phyloP scores from a whole-genome alignment of 92 coral and sea anemone species.

The Diadumene lineata region DNA sequence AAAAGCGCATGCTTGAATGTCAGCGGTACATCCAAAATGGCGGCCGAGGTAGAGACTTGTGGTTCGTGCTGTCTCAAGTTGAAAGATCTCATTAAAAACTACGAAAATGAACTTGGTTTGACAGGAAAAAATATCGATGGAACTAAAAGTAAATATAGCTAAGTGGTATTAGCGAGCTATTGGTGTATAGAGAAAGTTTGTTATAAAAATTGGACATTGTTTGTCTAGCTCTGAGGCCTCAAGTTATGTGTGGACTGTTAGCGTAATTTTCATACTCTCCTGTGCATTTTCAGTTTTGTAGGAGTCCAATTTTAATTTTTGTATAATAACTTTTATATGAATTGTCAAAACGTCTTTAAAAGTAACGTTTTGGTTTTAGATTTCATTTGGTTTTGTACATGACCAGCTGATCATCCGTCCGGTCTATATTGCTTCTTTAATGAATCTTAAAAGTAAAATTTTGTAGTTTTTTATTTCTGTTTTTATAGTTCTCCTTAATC shows the following conservation, averaged over 20 bases:
- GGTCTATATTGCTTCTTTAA: not conserved
- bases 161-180: not conserved
- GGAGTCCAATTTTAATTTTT: too few species aligned
- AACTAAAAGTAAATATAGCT: conserved; percentile 61
- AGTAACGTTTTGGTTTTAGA: too few species aligned
- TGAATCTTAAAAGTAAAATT: not conserved
- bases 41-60: conserved; percentile 75
- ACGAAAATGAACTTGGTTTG: conserved; percentile 71
- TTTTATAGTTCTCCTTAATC: too few species aligned
- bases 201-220: too few species aligned
- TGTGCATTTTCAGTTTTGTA: too few species aligned
- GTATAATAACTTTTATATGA: too few species aligned
- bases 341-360: too few species aligned
- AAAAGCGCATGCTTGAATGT: too few species aligned
- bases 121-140: conserved; percentile 70
- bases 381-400: not conserved
- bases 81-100: conserved; percentile 69
- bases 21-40: conserved; percentile 68
- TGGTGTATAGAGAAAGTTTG: not conserved
- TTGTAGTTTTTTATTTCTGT: too few species aligned
- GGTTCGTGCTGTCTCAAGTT: conserved; percentile 78
- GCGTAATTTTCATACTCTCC: too few species aligned
- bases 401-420: not conserved
- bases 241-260: too few species aligned
- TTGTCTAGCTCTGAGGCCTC: too few species aligned